These are phyloP conservation scores for Electrophaes corylata DNA, from an alignment of 2,888 invertebrate species.

Conservation along the genomic window DNA sequence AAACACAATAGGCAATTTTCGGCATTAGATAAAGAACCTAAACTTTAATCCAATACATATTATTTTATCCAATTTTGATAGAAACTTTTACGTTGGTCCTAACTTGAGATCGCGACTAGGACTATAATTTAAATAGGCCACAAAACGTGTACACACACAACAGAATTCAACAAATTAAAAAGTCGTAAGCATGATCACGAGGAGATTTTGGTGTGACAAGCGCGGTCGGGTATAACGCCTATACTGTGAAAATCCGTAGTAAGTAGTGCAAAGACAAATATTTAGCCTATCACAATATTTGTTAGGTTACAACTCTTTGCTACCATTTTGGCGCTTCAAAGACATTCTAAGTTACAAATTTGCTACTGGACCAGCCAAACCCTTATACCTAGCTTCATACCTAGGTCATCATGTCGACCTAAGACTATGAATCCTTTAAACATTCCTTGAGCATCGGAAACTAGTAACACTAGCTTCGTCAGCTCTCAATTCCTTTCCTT, in stretches of 20 bases:
- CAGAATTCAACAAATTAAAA: conserved; percentile 15
- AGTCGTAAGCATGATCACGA: conserved; percentile 55
- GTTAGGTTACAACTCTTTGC: conserved; percentile 49
- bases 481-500: conserved; percentile 18
- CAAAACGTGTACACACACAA: conserved; percentile 28
- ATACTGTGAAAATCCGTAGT: conserved; percentile 41
- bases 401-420: conserved; percentile 9
- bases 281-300: conserved; percentile 44
- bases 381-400: conserved; percentile 48
- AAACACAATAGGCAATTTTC: conserved; percentile 1
- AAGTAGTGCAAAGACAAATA: conserved; percentile 20
- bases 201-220: conserved; percentile 45
- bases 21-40: conserved; percentile 1
- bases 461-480: conserved; percentile 9
- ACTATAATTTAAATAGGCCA: conserved; percentile 51
- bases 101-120: conserved; percentile 49
- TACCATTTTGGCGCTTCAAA: conserved; percentile 44
- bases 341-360: conserved; percentile 42
- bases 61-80: conserved; percentile 8
- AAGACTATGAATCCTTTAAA: conserved; percentile 5
- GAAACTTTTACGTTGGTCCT: conserved; percentile 44
- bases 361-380: conserved; percentile 59
- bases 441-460: conserved; percentile 16
- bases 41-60: too few species aligned
- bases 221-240: conserved; percentile 47